phyloP scores from a whole-genome alignment of 2,113 vertebrate species.

The Bambusicola thoracicus region DNA sequence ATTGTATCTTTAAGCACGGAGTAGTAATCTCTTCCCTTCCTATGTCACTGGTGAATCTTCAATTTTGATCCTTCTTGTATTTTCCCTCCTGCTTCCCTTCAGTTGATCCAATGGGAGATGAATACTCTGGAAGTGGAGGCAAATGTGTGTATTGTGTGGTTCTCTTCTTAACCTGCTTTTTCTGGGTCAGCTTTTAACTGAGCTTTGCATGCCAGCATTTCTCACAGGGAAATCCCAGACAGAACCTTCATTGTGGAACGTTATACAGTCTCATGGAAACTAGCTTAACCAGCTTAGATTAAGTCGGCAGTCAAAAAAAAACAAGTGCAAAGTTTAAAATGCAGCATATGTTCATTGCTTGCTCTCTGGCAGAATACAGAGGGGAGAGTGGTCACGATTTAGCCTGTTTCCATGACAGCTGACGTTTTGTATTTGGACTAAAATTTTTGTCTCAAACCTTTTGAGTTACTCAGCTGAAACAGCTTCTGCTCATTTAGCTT shows the following conservation, averaged over 20 bases:
- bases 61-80: constrained; percentile 89
- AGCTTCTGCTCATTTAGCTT: not conserved
- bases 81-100: constrained; percentile 88
- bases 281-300: not conserved
- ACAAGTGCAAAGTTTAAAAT: not conserved
- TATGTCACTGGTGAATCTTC: constrained; percentile 73
- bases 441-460: not conserved
- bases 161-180: constrained; percentile 74
- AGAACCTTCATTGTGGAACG: constrained; percentile 61
- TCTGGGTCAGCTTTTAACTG: constrained; percentile 73
- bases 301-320: not conserved
- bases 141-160: constrained; percentile 97
- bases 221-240: constrained; percentile 80
- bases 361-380: not conserved
- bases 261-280: not conserved
- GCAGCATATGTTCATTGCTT: not conserved
- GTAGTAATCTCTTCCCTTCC: constrained; percentile 66
- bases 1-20: constrained; percentile 32
- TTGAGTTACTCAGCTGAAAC: not conserved
- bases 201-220: constrained; percentile 88
- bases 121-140: constrained; percentile 95
- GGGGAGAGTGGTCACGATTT: not conserved
- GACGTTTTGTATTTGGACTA: not conserved
- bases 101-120: constrained; percentile 96
- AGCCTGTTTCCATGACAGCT: not conserved